Evolutionary conservation across 2,113 vertebrate species (phyloP).

Genomic region (Vicugna pacos): DNA sequence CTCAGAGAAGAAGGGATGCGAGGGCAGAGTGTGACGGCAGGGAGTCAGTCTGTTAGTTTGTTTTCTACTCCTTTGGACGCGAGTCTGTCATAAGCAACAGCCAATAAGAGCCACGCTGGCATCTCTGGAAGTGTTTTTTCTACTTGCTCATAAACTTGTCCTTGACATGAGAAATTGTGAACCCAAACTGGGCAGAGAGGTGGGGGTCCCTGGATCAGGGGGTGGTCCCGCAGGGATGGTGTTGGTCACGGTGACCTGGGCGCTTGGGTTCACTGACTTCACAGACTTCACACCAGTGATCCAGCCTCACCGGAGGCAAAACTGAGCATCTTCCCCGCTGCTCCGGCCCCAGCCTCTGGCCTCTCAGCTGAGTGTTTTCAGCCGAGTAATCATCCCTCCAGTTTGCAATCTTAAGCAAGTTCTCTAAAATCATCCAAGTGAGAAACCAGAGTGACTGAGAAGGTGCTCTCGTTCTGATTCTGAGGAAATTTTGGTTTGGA

Average conservation of each 20-base stretch:
- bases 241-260: fast-evolving
- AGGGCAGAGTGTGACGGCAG: too few relatives aligned
- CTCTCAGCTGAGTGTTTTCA: neutral
- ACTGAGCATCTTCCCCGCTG: neutral
- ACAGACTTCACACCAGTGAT: neutral
- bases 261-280: neutral
- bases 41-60: too few relatives aligned
- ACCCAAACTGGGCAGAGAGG: neutral
- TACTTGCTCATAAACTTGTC: neutral
- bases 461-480: neutral
- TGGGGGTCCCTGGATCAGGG: neutral
- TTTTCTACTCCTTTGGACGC: neutral
- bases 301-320: neutral
- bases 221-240: neutral
- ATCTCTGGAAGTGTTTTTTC: neutral
- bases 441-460: neutral
- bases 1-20: too few relatives aligned
- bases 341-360: neutral
- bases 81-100: neutral
- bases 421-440: neutral
- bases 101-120: neutral
- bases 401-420: neutral
- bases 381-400: neutral
- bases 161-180: neutral
- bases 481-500: neutral